phyloP scores from a whole-genome alignment of 2,113 vertebrate species.

The Melanostigma gelatinosum region DNA sequence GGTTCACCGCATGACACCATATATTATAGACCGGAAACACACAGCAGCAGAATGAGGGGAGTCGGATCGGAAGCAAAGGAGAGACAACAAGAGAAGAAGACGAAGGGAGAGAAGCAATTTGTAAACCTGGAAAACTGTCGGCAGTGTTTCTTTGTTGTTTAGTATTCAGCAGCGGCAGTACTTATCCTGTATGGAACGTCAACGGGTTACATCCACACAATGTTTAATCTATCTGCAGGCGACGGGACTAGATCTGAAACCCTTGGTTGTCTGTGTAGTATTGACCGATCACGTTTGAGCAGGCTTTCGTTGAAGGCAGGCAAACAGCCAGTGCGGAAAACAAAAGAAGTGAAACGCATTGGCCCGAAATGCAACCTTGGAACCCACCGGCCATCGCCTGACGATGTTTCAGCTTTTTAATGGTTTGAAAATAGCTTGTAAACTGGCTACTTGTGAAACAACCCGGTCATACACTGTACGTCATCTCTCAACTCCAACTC shows the following conservation, averaged over 20 bases:
- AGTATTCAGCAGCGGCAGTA: background rate
- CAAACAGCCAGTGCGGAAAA: background rate
- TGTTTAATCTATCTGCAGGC: background rate
- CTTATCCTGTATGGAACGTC: background rate
- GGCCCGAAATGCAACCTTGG: too few species aligned
- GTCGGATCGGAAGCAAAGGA: background rate
- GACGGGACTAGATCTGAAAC: background rate
- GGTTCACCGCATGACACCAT: slow-evolving; percentile 66
- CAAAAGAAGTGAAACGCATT: too few species aligned
- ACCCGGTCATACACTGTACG: background rate
- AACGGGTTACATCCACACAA: background rate
- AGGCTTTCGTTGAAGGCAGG: background rate
- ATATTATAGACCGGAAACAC: slow-evolving; percentile 64
- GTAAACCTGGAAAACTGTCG: slow-evolving; percentile 14
- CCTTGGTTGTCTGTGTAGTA: background rate
- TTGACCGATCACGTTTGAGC: background rate
- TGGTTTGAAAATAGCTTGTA: background rate
- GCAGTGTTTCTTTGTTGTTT: background rate
- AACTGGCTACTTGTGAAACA: background rate
- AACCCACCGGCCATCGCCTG: too few species aligned
- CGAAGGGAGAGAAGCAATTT: background rate
- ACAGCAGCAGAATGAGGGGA: slow-evolving; percentile 1
- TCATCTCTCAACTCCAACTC: background rate
- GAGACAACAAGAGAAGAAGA: background rate
- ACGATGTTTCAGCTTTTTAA: background rate